Conservation (phyloP, 2,797 vertebrate genomes). For the Valencia hispanica region DNA sequence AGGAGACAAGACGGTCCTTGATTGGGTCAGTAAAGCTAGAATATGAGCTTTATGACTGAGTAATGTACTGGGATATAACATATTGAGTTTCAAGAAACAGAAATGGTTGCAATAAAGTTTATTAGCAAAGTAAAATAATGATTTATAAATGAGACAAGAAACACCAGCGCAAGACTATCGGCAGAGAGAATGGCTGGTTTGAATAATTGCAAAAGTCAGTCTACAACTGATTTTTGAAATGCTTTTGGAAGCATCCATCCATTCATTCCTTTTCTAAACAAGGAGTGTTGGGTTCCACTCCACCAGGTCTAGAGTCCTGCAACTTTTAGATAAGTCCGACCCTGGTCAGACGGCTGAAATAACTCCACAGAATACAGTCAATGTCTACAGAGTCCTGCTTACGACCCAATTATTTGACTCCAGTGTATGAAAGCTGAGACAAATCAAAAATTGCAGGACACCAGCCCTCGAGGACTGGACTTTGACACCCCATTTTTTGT, state of each 20-base stretch:
- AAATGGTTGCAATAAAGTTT: conserved; percentile 27
- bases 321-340: background rate
- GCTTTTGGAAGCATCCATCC: background rate
- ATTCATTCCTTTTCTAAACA: background rate
- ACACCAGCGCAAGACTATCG: conserved; percentile 1
- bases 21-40: conserved; percentile 44
- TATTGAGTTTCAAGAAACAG: conserved; percentile 16
- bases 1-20: conserved; percentile 27
- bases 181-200: conserved; percentile 6
- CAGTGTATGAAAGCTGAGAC: background rate
- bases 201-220: no score
- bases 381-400: background rate
- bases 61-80: conserved; percentile 4
- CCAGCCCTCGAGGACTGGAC: background rate
- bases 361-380: background rate
- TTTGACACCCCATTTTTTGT: background rate
- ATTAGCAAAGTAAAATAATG: conserved; percentile 7
- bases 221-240: background rate
- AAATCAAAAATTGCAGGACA: background rate
- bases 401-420: background rate
- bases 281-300: background rate
- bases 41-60: conserved; percentile 17
- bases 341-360: background rate
- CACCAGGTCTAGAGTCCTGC: no score
- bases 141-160: conserved; percentile 18